phyloP scores from a whole-genome alignment of 2,888 invertebrate genomes.

The Hydroisotoma schaefferi region DNA sequence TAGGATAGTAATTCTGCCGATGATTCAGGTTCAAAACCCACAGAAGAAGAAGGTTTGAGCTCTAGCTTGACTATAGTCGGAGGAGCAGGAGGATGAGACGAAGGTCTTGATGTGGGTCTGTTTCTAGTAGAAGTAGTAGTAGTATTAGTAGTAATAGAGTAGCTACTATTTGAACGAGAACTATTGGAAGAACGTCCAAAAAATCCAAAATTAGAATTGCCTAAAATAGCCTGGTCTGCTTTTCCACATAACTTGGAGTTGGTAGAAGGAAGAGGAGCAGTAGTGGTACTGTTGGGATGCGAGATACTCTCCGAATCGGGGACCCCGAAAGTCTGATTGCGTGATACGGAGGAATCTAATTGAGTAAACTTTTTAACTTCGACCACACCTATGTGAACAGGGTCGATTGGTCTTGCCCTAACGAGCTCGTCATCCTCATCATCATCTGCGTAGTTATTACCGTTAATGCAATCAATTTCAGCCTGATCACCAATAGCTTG shows the following conservation, averaged over 20 bases:
- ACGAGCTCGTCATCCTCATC: slow-evolving; percentile 15
- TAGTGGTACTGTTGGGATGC: slow-evolving; percentile 1
- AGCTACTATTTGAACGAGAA: slow-evolving; percentile 1
- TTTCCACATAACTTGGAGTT: slow-evolving; percentile 8
- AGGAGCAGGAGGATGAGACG: slow-evolving; percentile 2
- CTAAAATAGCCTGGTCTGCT: slow-evolving; percentile 38
- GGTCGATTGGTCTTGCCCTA: slow-evolving; percentile 25
- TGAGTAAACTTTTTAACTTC: slow-evolving; percentile 31
- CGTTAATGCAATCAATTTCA: no score
- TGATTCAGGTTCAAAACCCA: slow-evolving; percentile 23
- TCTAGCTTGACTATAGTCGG: slow-evolving; percentile 34
- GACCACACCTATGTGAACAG: slow-evolving; percentile 36
- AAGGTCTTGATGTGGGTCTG: slow-evolving; percentile 1
- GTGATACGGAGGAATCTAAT: slow-evolving; percentile 8
- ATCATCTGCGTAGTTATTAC: neutral
- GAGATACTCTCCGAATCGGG: slow-evolving; percentile 1
- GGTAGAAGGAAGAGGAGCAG: neutral
- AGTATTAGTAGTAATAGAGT: no score
- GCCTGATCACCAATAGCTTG: no score
- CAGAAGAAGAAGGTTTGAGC: slow-evolving; percentile 24
- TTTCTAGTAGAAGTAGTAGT: no score
- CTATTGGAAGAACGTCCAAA: slow-evolving; percentile 27
- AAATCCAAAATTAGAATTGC: slow-evolving; percentile 44
- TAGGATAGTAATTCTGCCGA: slow-evolving; percentile 4
- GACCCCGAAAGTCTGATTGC: neutral